Conservation (phyloP, 2,113 vertebrate genomes). For the Plecturocebus donacophilus region DNA sequence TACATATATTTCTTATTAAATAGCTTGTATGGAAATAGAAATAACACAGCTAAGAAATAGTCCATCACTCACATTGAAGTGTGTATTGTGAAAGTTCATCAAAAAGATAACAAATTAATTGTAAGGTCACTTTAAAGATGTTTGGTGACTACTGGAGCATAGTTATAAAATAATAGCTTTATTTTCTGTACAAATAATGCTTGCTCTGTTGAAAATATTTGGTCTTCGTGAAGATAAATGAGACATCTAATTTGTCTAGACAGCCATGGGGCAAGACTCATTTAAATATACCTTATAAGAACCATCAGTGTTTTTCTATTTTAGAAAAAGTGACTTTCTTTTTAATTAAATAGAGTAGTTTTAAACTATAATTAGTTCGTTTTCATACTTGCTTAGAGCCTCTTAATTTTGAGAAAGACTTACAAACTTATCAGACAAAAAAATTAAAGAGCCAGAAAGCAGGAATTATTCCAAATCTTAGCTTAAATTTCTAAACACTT, state of each 20-base stretch:
- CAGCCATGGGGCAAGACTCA: background rate
- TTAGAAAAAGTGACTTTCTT: slow-evolving; percentile 44
- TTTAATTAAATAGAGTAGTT: slow-evolving; percentile 39
- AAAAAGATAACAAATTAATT: background rate
- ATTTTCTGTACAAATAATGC: slow-evolving; percentile 9
- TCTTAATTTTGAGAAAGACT: slow-evolving; percentile 48
- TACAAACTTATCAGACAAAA: slow-evolving; percentile 8
- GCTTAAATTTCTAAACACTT: background rate
- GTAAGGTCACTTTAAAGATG: slow-evolving; percentile 27
- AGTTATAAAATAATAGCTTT: slow-evolving; percentile 6
- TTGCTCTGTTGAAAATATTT: background rate
- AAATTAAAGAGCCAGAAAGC: slow-evolving; percentile 1
- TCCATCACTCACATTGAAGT: background rate
- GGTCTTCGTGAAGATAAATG: slow-evolving; percentile 60
- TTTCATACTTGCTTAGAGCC: slow-evolving; percentile 26
- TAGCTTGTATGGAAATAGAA: background rate
- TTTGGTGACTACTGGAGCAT: background rate
- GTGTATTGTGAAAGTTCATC: background rate
- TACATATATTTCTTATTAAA: background rate
- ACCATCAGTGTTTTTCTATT: background rate
- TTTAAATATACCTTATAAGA: slow-evolving; percentile 18
- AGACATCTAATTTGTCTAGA: slow-evolving; percentile 23
- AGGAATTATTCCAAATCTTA: background rate
- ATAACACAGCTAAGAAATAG: background rate
- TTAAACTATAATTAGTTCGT: slow-evolving; percentile 18